Percentiles rank a stretch among this genome's conserved stretches.
Evolutionary conservation across 2,113 vertebrate species (phyloP).

Genomic region (Aix galericulata): DNA sequence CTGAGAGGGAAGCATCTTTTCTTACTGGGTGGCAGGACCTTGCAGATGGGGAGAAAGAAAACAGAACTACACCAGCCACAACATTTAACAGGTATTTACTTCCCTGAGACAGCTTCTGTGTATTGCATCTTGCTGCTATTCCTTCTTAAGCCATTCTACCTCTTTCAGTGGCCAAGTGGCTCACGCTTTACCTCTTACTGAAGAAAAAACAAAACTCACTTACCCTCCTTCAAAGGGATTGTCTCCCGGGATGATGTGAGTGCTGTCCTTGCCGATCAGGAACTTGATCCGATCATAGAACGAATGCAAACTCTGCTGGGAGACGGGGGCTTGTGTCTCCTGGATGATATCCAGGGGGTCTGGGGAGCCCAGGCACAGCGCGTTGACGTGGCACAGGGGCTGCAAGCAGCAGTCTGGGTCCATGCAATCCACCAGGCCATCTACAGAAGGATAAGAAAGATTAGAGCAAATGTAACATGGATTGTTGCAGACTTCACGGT

Average conservation of each 20-base stretch:
- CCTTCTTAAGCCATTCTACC: not conserved
- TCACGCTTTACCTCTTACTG: not conserved
- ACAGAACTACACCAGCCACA: constrained; percentile 64
- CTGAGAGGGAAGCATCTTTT: not conserved
- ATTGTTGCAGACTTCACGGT: not conserved
- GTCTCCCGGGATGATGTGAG: constrained; percentile 88
- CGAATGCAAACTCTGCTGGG: constrained; percentile 86
- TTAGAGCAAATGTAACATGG: not conserved
- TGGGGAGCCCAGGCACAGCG: constrained; percentile 91
- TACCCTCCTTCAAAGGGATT: constrained; percentile 94
- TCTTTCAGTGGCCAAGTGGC: not conserved
- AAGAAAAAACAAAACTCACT: constrained; percentile 65
- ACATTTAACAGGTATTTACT: not conserved
- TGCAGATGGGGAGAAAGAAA: not conserved
- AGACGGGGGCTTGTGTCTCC: constrained; percentile 85
- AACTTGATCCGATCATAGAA: constrained; percentile 95
- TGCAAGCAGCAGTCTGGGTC: constrained; percentile 98
- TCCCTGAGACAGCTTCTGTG: not conserved
- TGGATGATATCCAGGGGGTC: constrained; percentile 97
- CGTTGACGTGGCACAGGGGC: constrained; percentile 87
- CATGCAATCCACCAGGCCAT: constrained; percentile 96
- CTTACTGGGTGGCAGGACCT: not conserved
- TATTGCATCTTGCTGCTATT: not conserved
- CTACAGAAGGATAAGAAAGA: constrained; percentile 74
- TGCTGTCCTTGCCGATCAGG: constrained; percentile 93